Evolutionary conservation across 2,797 vertebrate genomes (phyloP).

Genomic region (Pangasius larnaudii): DNA sequence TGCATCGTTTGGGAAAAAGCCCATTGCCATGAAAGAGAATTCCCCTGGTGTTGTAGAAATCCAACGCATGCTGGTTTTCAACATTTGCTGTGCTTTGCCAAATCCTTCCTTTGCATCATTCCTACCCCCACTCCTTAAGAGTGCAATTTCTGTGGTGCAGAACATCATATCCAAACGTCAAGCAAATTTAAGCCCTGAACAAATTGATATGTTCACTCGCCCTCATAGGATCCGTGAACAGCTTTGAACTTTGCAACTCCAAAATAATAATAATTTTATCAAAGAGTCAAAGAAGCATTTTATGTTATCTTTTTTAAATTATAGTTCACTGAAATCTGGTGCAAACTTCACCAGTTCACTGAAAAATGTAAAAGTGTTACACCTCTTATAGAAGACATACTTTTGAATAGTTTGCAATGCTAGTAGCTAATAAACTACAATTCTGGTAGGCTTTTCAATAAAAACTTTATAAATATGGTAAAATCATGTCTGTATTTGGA

Average conservation of each 20-base stretch:
- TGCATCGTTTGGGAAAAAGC: not conserved
- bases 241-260: not conserved
- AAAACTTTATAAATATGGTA: not conserved
- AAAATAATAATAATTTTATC: not conserved
- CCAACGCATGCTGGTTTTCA: not conserved
- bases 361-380: not conserved
- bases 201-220: not conserved
- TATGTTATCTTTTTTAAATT: not conserved
- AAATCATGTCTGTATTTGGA: not conserved
- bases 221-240: slow-evolving; percentile 1
- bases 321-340: not conserved
- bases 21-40: slow-evolving; percentile 15
- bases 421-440: not conserved
- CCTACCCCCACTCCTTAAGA: not conserved
- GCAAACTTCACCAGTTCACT: not conserved
- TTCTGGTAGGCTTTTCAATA: not conserved
- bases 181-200: not conserved
- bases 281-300: not conserved
- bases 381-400: not conserved
- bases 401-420: not conserved
- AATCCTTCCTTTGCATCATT: not conserved
- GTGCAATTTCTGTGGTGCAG: not conserved
- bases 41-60: slow-evolving; percentile 1
- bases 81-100: not conserved
- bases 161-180: not conserved